These are phyloP conservation scores for Augochlorella aurata DNA, from an alignment of 2,888 invertebrate species.

Conservation along the genomic window DNA sequence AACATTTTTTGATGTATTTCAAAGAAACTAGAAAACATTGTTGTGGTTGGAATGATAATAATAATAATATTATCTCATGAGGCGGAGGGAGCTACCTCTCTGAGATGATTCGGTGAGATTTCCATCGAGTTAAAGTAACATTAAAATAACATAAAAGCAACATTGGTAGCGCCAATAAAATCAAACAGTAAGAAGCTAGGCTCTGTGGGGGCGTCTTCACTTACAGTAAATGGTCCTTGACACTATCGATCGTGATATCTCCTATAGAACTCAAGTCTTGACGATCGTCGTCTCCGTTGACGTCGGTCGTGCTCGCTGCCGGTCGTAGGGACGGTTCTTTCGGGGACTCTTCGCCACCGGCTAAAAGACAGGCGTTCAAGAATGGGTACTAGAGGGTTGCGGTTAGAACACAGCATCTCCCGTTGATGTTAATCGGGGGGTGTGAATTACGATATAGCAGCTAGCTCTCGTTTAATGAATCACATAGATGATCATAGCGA, in stretches of 20 bases:
- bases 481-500: slow-evolving; percentile 45
- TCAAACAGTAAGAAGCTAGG: slow-evolving; percentile 46
- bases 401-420: slow-evolving; percentile 38
- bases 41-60: too few species aligned
- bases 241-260: slow-evolving; percentile 97
- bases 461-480: slow-evolving; percentile 46
- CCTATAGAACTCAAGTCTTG: slow-evolving; percentile 86
- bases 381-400: slow-evolving; percentile 61
- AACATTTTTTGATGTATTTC: too few species aligned
- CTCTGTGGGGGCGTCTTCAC: slow-evolving; percentile 49
- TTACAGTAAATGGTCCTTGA: slow-evolving; percentile 90
- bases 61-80: background rate
- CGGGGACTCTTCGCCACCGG: slow-evolving; percentile 75
- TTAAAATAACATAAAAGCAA: slow-evolving; percentile 26
- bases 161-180: slow-evolving; percentile 40
- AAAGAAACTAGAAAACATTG: too few species aligned
- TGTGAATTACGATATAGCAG: slow-evolving; percentile 41
- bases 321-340: slow-evolving; percentile 77
- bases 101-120: background rate
- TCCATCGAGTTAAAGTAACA: background rate
- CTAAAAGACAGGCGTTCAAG: slow-evolving; percentile 74
- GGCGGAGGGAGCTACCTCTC: background rate
- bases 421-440: slow-evolving; percentile 50
- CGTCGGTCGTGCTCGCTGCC: slow-evolving; percentile 76
- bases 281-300: slow-evolving; percentile 83